phyloP scores from a whole-genome alignment of 1,140 invertebrate genomes.

The Microplitis mediator region DNA sequence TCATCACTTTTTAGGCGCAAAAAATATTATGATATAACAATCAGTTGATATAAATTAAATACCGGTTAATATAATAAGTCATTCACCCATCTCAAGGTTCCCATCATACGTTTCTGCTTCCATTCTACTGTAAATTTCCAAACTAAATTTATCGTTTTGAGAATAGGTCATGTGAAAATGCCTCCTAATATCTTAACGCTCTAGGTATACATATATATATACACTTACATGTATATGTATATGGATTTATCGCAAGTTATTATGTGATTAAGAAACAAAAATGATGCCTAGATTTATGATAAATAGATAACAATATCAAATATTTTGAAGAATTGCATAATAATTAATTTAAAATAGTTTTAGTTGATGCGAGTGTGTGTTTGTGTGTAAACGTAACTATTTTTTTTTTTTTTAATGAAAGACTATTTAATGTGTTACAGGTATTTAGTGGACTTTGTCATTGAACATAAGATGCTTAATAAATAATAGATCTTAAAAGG shows the following conservation, averaged over 20 bases:
- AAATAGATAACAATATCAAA: too few relatives aligned
- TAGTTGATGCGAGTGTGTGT: too few relatives aligned
- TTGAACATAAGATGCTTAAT: slow-evolving; percentile 46
- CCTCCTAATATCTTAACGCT: slow-evolving; percentile 20
- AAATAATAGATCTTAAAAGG: slow-evolving; percentile 45
- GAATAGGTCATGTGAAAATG: slow-evolving; percentile 11
- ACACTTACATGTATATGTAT: neutral
- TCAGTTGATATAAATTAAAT: slow-evolving; percentile 2
- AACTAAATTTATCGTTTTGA: slow-evolving; percentile 12
- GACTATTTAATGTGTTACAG: too few relatives aligned
- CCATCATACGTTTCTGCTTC: slow-evolving; percentile 4
- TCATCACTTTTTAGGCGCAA: too few relatives aligned
- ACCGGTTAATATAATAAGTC: neutral
- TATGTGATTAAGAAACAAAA: too few relatives aligned
- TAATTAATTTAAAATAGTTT: too few relatives aligned
- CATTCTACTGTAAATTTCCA: slow-evolving; percentile 1
- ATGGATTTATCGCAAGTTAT: too few relatives aligned
- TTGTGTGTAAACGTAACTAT: neutral
- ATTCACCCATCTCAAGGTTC: slow-evolving; percentile 2
- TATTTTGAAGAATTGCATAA: too few relatives aligned
- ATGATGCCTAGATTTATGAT: too few relatives aligned
- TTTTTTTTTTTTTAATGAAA: too few relatives aligned
- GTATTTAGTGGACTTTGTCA: slow-evolving; percentile 29
- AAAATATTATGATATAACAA: too few relatives aligned
- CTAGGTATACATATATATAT: slow-evolving; percentile 15